These are phyloP conservation scores for Phaethornis superciliosus DNA, from an alignment of 2,113 vertebrate genomes.

Conservation along the genomic window DNA sequence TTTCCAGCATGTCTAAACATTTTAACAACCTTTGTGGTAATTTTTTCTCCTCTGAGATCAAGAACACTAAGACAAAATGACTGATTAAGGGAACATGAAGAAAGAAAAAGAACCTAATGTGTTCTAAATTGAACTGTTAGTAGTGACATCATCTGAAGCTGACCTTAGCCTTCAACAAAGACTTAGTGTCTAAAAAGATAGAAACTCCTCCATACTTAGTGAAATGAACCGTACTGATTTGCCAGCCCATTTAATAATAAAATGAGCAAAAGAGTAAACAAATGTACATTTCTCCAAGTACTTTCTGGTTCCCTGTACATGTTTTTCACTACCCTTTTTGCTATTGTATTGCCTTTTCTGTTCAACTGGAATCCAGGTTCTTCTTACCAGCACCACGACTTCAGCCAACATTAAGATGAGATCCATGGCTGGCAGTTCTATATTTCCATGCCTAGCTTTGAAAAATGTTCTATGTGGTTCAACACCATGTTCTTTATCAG, in stretches of 20 bases:
- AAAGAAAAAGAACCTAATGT: not conserved
- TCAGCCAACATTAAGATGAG: not conserved
- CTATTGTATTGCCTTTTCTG: not conserved
- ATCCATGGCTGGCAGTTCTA: not conserved
- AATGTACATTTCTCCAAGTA: not conserved
- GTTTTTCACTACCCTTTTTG: not conserved
- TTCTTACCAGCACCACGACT: not conserved
- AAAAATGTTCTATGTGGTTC: rapidly evolving
- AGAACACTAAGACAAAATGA: not conserved
- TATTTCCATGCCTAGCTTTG: not conserved
- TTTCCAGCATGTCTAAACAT: not conserved
- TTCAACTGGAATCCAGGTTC: not conserved
- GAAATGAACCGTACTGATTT: not conserved
- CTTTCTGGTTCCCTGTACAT: not conserved
- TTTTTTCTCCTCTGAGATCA: not conserved
- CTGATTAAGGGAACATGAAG: not conserved
- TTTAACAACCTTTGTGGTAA: not conserved
- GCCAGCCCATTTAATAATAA: not conserved
- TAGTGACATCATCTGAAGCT: not conserved
- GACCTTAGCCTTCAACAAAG: not conserved
- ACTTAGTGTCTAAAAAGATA: not conserved
- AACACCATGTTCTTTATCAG: not conserved
- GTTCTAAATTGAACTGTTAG: not conserved
- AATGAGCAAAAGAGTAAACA: not conserved
- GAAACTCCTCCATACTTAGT: not conserved